Evolutionary conservation across 2,113 vertebrate species (phyloP).

Genomic region (Colistium nudipinnis): DNA sequence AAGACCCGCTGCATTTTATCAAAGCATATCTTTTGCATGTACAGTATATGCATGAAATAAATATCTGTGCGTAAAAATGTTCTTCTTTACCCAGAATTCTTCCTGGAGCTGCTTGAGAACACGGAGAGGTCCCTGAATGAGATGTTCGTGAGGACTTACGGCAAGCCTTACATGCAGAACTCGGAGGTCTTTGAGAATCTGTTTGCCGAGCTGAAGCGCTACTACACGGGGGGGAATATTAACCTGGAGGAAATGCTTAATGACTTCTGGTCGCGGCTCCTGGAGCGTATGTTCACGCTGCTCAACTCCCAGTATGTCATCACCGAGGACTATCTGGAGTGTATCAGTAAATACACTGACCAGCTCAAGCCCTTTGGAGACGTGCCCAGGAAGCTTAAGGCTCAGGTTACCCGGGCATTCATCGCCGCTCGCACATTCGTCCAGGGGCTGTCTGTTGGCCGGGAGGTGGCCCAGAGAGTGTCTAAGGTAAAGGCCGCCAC

Average conservation of each 20-base stretch:
- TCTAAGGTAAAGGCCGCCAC: constrained; percentile 89
- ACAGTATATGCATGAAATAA: not conserved
- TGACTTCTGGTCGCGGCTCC: constrained; percentile 95
- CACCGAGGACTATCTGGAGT: constrained; percentile 96
- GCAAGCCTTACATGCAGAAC: constrained; percentile 95
- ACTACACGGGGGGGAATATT: constrained; percentile 95
- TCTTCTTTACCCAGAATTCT: constrained; percentile 86
- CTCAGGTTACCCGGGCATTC: constrained; percentile 94
- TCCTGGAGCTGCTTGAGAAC: constrained; percentile 95
- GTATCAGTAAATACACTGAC: constrained; percentile 95
- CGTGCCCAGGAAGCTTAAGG: constrained; percentile 93
- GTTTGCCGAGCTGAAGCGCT: constrained; percentile 93
- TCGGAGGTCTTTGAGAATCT: constrained; percentile 97
- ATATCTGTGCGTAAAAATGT: not conserved
- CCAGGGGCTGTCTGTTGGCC: constrained; percentile 94
- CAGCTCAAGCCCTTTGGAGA: constrained; percentile 97
- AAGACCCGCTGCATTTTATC: too few species aligned
- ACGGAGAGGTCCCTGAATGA: constrained; percentile 92
- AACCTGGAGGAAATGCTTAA: constrained; percentile 97
- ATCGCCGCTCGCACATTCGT: constrained; percentile 95
- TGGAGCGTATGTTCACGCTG: constrained; percentile 98
- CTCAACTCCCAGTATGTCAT: constrained; percentile 96
- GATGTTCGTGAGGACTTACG: constrained; percentile 94
- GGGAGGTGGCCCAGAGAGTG: constrained; percentile 94
- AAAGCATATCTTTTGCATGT: not conserved